Evolutionary conservation across 2,113 vertebrate species (phyloP).

Genomic region (Ailuropoda melanoleuca): DNA sequence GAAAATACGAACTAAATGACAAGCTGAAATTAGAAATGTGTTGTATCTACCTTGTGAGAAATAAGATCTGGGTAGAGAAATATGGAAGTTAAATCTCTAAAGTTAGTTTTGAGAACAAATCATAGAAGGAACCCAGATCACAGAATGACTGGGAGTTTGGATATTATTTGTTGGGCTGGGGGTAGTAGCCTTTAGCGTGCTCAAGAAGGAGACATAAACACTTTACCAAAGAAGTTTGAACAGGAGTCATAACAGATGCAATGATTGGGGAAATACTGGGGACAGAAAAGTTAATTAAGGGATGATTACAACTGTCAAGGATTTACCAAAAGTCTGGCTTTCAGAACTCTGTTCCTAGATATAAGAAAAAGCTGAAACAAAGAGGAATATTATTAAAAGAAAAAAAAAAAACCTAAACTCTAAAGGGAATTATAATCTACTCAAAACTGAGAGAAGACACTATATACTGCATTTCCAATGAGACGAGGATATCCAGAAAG

Average conservation of each 20-base stretch:
- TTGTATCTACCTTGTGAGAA: not conserved
- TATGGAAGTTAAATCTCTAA: not conserved
- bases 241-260: not conserved
- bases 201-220: not conserved
- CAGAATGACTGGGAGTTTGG: not conserved
- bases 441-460: not conserved
- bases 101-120: not conserved
- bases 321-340: not conserved
- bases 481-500: not conserved
- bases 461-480: not conserved
- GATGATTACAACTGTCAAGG: not conserved
- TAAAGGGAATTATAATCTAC: not conserved
- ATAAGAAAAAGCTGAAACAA: not conserved
- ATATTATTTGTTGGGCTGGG: not conserved
- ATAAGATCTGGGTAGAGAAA: not conserved
- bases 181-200: not conserved
- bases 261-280: fast-evolving
- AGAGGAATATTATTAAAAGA: not conserved
- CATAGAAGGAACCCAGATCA: not conserved
- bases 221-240: not conserved
- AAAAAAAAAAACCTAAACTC: not conserved
- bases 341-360: not conserved
- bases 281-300: not conserved
- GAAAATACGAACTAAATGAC: not conserved
- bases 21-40: not conserved